Evolutionary conservation across 2,888 invertebrate species (phyloP), one percentile per base, ranked within the genome.

Genomic region (Seira musarum): DNA sequence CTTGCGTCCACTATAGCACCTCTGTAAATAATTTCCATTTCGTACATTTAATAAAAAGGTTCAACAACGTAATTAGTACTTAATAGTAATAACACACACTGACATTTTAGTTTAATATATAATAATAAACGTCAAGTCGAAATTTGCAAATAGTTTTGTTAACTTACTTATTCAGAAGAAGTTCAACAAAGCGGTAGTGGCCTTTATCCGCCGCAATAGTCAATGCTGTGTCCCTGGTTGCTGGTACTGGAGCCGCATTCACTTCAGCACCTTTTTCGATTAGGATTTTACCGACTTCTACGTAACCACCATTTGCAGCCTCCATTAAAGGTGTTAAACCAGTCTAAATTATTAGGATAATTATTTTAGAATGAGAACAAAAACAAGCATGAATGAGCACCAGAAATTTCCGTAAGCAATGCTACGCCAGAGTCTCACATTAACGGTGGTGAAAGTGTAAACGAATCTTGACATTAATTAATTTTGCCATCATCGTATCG

Each of bases 201-300:
- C 99, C 99, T 89, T 99, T 99, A 89, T 99, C 99, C n/a, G 99
- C 98, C 82, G 99, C 99, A 87, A 99, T 99, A 82, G 99, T 99
- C 69, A 99, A 92, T 22, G 99, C 99, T 5, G 99, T 99, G 90
- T 99, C 99, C 71, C 98, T 91, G 2, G 98, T 98, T 19, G 98
- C 97, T 19, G 99, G 99, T 83, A 99, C 99, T 30, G 99, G 99
- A 19, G 98, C 95, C 46, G 99, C 98, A 90, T 99, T 99, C 0
- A 99, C 98, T 90, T 99, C 99, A 1, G 99, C 99, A 1, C 96
- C 96, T 90, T 97, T 97, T 88, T 98, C 97, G 60, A 99, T 91
- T 80, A 99, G 91, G 71, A 99, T 97, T 75, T 96, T 92, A 3
- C 99, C 99, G 57, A 99, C 99, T 88, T 99, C 99, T 72, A 98